Conservation (phyloP, 2,113 vertebrate genomes). For the Oenanthe oenanthe region DNA sequence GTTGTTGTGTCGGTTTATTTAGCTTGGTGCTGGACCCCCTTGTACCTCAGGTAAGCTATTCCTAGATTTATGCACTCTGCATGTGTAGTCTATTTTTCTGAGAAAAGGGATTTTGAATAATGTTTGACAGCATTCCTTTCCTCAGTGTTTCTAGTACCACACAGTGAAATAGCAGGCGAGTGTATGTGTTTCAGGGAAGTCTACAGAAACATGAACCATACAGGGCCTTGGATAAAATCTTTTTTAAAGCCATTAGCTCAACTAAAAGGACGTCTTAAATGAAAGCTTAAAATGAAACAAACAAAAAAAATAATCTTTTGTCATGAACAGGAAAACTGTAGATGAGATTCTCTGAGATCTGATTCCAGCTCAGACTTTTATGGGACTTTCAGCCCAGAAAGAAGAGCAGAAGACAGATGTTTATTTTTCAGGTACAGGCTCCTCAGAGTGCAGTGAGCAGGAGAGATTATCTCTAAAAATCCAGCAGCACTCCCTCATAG, state of each 20-base stretch:
- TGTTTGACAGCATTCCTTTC: background rate
- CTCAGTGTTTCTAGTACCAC: background rate
- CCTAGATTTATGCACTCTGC: background rate
- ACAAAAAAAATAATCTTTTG: background rate
- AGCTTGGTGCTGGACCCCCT: background rate
- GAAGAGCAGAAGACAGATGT: background rate
- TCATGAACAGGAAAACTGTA: background rate
- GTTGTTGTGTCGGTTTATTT: background rate
- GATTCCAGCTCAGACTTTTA: background rate
- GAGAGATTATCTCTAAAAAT: background rate
- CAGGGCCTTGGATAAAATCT: background rate
- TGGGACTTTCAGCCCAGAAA: background rate
- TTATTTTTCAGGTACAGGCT: background rate
- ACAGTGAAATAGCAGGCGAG: background rate
- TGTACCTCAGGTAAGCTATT: background rate
- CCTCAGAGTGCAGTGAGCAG: background rate
- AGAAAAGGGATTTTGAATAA: background rate
- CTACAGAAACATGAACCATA: background rate
- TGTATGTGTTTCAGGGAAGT: background rate
- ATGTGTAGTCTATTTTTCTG: background rate
- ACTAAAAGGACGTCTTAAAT: background rate
- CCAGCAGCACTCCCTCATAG: background rate
- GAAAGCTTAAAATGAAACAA: background rate
- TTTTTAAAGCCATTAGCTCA: background rate
- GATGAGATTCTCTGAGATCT: background rate